These are phyloP conservation scores for Pecten maximus DNA, from an alignment of 2,888 invertebrate genomes.

Conservation along the genomic window DNA sequence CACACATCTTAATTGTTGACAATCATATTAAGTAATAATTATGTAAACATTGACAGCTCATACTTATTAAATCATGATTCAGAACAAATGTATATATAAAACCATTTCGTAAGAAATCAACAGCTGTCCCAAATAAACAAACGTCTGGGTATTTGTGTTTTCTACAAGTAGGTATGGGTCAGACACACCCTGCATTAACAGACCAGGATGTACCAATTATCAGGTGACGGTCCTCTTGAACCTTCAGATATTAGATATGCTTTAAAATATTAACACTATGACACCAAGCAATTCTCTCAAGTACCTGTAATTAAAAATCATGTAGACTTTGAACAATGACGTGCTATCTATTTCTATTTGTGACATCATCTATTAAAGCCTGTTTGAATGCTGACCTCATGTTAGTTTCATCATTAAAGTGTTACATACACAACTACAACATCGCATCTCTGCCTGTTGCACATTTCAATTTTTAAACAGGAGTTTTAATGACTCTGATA, in stretches of 20 bases:
- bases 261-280: neutral
- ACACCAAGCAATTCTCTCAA: neutral
- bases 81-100: no score
- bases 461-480: neutral
- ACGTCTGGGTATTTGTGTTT: neutral
- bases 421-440: neutral
- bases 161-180: neutral
- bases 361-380: neutral
- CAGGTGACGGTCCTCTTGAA: neutral
- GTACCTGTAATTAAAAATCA: neutral
- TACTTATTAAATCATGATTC: no score
- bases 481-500: slow-evolving; percentile 6
- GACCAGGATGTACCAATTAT: neutral
- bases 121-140: neutral
- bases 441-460: neutral
- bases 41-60: no score
- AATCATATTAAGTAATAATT: no score
- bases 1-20: no score
- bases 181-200: neutral
- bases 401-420: neutral
- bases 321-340: neutral
- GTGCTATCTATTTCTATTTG: neutral
- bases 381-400: neutral
- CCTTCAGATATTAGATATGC: neutral
- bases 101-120: no score